These are phyloP conservation scores for Urocitellus parryii DNA, from an alignment of 2,113 vertebrate genomes.

Conservation along the genomic window DNA sequence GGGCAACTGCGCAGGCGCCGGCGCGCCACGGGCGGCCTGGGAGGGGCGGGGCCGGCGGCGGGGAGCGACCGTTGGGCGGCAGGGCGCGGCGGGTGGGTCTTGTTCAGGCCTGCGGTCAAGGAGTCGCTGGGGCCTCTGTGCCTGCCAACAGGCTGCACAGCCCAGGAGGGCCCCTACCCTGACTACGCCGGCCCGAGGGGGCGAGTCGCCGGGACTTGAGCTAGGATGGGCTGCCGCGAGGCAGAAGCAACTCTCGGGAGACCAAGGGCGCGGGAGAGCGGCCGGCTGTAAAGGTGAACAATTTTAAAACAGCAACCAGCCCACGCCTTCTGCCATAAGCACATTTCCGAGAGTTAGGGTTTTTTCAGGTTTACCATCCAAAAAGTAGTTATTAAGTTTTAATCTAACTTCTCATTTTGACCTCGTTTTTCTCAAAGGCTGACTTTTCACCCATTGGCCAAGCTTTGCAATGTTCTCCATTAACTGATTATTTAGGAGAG, in stretches of 20 bases:
- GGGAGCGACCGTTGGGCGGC: not conserved
- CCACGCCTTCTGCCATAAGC: not conserved
- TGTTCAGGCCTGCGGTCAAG: accelerated
- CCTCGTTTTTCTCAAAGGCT: not conserved
- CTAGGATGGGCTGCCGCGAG: not conserved
- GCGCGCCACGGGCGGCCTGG: slow-evolving; percentile 71
- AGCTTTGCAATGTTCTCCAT: not conserved
- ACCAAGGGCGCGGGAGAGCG: not conserved
- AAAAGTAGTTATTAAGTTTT: not conserved
- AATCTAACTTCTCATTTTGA: not conserved
- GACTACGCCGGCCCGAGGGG: not conserved
- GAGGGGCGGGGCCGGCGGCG: slow-evolving; percentile 40
- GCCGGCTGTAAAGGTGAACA: not conserved
- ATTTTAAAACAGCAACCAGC: not conserved
- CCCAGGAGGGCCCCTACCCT: not conserved
- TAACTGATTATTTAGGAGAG: not conserved
- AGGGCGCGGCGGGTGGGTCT: not conserved
- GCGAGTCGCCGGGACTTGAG: not conserved
- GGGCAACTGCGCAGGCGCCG: slow-evolving; percentile 75
- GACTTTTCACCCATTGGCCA: not conserved
- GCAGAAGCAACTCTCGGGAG: not conserved
- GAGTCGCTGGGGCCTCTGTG: accelerated
- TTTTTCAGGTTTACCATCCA: not conserved
- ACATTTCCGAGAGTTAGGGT: not conserved
- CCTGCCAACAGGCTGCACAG: accelerated